These are phyloP conservation scores for Pseudocheirus occidentalis DNA, from an alignment of 2,797 vertebrate species.

Conservation along the genomic window DNA sequence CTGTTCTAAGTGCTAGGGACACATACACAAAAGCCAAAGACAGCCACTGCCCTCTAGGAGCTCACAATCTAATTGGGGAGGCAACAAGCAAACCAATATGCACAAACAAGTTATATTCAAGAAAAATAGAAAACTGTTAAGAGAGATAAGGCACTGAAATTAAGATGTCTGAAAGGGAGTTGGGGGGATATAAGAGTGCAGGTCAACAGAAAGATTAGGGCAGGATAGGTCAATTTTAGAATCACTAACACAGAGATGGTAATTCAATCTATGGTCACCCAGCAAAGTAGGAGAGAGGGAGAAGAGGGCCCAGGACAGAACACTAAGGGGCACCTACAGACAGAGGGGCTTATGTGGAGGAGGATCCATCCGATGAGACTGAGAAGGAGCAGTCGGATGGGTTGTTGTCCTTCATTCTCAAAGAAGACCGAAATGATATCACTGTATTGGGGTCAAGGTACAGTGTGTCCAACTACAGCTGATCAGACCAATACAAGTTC, in stretches of 20 bases:
- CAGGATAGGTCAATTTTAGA: not conserved
- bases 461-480: not conserved
- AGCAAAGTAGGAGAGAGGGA: not conserved
- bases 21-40: too few relatives aligned
- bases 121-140: too few relatives aligned
- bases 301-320: not conserved
- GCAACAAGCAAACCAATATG: too few relatives aligned
- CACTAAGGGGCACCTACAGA: not conserved
- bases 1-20: too few relatives aligned
- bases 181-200: not conserved
- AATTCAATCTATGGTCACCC: not conserved
- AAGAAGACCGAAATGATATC: too few relatives aligned
- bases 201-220: not conserved
- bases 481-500: not conserved
- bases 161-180: too few relatives aligned
- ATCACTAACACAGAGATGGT: too few relatives aligned
- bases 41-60: too few relatives aligned
- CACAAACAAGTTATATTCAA: too few relatives aligned
- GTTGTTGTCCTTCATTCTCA: too few relatives aligned
- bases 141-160: not conserved
- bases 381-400: not conserved
- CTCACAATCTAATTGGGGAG: too few relatives aligned
- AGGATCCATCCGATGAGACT: not conserved
- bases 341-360: not conserved
- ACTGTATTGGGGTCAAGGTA: not conserved